These are phyloP conservation scores for Caradrina clavipalpis DNA, from an alignment of 2,888 invertebrate species.

Conservation along the genomic window DNA sequence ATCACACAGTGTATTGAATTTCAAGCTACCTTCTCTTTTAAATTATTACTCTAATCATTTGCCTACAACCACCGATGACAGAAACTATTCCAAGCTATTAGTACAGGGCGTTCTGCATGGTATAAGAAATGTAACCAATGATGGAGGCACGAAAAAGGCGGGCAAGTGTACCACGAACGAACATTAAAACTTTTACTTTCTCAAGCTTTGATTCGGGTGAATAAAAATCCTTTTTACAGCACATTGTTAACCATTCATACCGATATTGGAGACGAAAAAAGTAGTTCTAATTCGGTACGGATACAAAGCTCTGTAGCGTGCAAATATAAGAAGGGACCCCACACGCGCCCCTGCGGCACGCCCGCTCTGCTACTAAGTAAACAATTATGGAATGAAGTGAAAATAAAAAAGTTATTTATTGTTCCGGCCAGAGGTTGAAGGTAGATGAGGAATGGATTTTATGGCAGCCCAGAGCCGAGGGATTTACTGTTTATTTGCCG, in stretches of 20 bases:
- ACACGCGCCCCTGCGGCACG: conserved; percentile 69
- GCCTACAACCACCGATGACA: conserved; percentile 19
- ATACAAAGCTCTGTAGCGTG: conserved; percentile 61
- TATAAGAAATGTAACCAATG: conserved; percentile 44
- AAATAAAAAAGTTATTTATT: conserved; percentile 78
- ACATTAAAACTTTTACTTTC: conserved; percentile 30
- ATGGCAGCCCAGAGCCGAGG: conserved; percentile 42
- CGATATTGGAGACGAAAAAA: conserved; percentile 50
- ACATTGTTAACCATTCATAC: conserved; percentile 53
- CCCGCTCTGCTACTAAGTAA: conserved; percentile 75
- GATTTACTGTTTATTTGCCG: conserved; percentile 62
- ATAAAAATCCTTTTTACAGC: conserved; percentile 54
- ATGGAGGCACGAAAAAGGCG: conserved; percentile 58
- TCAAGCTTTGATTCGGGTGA: conserved; percentile 19
- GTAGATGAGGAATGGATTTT: conserved; percentile 61
- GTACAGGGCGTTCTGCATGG: conserved; percentile 35
- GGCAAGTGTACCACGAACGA: conserved; percentile 23
- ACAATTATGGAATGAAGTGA: conserved; percentile 72
- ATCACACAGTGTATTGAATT: conserved; percentile 19
- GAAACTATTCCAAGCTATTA: conserved; percentile 37
- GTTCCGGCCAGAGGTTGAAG: conserved; percentile 76
- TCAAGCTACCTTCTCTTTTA: background rate
- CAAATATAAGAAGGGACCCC: conserved; percentile 70
- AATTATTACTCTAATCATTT: conserved; percentile 29
- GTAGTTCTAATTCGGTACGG: conserved; percentile 63